These are phyloP conservation scores for Bombus affinis DNA, from an alignment of 1,140 invertebrate genomes.

Conservation along the genomic window DNA sequence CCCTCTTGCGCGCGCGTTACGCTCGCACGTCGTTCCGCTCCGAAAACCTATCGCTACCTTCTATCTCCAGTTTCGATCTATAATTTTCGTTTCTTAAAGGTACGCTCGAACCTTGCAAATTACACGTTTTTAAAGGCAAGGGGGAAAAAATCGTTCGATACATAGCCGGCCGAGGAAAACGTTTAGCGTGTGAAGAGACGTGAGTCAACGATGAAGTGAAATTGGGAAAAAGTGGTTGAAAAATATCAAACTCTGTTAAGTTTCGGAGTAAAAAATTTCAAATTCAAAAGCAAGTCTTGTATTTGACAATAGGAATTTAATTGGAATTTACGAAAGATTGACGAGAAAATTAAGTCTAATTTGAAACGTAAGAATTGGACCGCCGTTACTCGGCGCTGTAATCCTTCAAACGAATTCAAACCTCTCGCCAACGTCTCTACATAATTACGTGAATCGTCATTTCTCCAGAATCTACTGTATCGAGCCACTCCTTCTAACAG, in stretches of 20 bases:
- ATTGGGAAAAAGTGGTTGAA: neutral
- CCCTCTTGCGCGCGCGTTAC: neutral
- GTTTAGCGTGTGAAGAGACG: neutral
- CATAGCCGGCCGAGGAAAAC: neutral
- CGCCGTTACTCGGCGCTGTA: no score
- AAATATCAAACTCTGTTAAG: neutral
- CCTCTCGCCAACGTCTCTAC: no score
- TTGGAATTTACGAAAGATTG: neutral
- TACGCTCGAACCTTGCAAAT: neutral
- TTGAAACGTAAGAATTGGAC: no score
- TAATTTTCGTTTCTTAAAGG: slow-evolving; percentile 16
- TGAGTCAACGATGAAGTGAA: neutral
- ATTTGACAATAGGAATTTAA: neutral
- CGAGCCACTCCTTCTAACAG: neutral
- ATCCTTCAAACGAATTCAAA: neutral
- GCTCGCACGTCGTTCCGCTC: neutral
- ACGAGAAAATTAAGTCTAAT: no score
- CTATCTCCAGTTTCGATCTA: slow-evolving; percentile 25
- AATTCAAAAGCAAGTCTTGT: no score
- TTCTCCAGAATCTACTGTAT: neutral
- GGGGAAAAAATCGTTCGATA: neutral
- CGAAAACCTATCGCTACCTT: neutral
- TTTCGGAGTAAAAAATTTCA: no score
- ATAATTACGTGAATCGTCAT: neutral
- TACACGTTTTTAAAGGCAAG: neutral